Conservation (phyloP, 2,113 vertebrate species). For the Elanus axillaris region DNA sequence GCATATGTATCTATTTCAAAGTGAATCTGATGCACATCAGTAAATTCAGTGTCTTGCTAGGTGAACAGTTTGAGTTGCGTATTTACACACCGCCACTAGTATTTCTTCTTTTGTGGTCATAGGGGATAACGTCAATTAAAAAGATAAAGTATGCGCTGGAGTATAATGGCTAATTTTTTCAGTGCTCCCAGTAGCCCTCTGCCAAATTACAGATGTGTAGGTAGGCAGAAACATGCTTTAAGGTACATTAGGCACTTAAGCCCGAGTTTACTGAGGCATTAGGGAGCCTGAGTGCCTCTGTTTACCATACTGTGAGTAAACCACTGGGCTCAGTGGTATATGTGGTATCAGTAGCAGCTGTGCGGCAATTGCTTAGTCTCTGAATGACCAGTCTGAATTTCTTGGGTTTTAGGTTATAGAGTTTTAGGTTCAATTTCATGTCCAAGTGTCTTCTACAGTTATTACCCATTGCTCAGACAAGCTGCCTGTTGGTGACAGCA, state of each 20-base stretch:
- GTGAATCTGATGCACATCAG: no score
- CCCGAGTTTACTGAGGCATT: not conserved
- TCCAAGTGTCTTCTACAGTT: not conserved
- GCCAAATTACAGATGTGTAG: not conserved
- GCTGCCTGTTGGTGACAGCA: not conserved
- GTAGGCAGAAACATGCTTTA: no score
- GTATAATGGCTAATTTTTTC: not conserved
- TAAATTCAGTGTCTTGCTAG: not conserved
- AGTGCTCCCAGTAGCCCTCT: not conserved
- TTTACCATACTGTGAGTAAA: not conserved
- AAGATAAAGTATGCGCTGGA: not conserved
- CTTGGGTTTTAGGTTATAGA: not conserved
- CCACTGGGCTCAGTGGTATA: accelerated
- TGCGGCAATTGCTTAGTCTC: not conserved
- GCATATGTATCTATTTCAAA: not conserved
- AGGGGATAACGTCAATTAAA: not conserved
- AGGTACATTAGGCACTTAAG: not conserved
- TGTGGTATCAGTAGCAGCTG: not conserved
- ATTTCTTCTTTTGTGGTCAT: not conserved
- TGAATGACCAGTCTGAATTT: not conserved
- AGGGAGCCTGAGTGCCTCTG: not conserved
- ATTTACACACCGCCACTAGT: not conserved
- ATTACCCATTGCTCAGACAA: not conserved
- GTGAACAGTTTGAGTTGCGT: not conserved
- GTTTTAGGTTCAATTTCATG: not conserved